Percentiles rank a stretch among this genome's conserved stretches.
phyloP scores from a whole-genome alignment of 1,140 invertebrate genomes.

The Tetragonula clypearis region DNA sequence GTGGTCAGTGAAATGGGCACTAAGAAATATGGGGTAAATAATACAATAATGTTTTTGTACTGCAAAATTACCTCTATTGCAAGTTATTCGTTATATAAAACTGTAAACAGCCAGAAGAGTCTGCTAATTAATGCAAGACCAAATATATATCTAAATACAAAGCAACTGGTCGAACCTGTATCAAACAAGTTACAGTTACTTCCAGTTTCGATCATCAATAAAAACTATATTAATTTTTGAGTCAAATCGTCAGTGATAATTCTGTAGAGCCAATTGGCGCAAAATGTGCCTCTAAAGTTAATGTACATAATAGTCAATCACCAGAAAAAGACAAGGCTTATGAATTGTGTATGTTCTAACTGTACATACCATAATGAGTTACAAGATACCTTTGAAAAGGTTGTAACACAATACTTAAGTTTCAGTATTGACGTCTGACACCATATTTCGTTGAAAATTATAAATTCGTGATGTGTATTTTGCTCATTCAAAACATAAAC shows the following conservation, averaged over 20 bases:
- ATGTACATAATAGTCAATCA: conserved; percentile 63
- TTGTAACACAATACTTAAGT: conserved; percentile 43
- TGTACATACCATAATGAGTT: conserved; percentile 54
- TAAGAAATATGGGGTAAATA: conserved; percentile 37
- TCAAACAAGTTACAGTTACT: conserved; percentile 11
- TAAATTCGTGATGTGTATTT: conserved; percentile 7
- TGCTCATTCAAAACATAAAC: not conserved
- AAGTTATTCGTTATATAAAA: conserved; percentile 46
- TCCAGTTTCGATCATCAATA: conserved; percentile 4
- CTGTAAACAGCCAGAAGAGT: conserved; percentile 47
- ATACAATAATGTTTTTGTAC: conserved; percentile 62
- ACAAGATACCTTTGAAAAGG: conserved; percentile 43
- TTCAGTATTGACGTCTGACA: conserved; percentile 59
- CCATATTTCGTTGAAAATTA: conserved; percentile 32
- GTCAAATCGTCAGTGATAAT: conserved; percentile 51
- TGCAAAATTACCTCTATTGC: conserved; percentile 62
- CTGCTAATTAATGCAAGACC: conserved; percentile 47
- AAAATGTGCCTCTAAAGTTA: conserved; percentile 64
- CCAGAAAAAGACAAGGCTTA: conserved; percentile 39
- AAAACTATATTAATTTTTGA: conserved; percentile 37
- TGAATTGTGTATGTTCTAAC: conserved; percentile 50
- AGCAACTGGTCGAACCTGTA: conserved; percentile 25
- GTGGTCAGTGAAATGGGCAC: conserved; percentile 76
- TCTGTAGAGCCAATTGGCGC: conserved; percentile 56
- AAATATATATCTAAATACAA: conserved; percentile 34